Evolutionary conservation across 2,797 vertebrate genomes (phyloP).

Genomic region (Harpagifer antarcticus): DNA sequence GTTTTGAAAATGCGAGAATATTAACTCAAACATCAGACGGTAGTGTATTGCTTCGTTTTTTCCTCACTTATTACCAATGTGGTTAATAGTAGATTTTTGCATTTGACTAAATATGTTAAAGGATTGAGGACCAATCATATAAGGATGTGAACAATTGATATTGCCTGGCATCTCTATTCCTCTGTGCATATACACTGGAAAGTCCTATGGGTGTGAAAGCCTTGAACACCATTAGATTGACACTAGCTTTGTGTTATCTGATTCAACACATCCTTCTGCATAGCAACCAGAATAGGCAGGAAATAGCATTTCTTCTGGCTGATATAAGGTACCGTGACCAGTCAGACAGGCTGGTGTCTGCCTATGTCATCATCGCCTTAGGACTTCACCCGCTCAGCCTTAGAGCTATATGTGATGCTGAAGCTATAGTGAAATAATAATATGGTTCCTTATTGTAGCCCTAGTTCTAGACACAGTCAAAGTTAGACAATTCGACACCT

Average conservation of each 20-base stretch:
- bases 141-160: neutral
- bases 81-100: neutral
- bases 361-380: constrained; percentile 5
- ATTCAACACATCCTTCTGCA: constrained; percentile 2
- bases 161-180: neutral
- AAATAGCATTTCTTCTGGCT: neutral
- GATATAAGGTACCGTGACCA: neutral
- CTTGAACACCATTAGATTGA: constrained; percentile 1
- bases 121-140: neutral
- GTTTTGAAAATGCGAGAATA: neutral
- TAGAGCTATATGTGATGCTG: neutral
- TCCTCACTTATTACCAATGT: neutral
- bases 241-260: constrained; percentile 1
- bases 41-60: neutral
- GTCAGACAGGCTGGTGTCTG: constrained; percentile 21
- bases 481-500: too few relatives aligned
- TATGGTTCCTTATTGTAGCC: too few relatives aligned
- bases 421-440: too few relatives aligned
- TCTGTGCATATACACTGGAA: neutral
- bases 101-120: neutral
- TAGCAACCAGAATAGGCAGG: constrained; percentile 3
- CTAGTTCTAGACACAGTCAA: too few relatives aligned
- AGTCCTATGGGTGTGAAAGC: neutral
- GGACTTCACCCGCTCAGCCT: neutral
- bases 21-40: neutral